Evolutionary conservation across 2,113 vertebrate genomes (phyloP).

Genomic region (Amphilophus citrinellus): DNA sequence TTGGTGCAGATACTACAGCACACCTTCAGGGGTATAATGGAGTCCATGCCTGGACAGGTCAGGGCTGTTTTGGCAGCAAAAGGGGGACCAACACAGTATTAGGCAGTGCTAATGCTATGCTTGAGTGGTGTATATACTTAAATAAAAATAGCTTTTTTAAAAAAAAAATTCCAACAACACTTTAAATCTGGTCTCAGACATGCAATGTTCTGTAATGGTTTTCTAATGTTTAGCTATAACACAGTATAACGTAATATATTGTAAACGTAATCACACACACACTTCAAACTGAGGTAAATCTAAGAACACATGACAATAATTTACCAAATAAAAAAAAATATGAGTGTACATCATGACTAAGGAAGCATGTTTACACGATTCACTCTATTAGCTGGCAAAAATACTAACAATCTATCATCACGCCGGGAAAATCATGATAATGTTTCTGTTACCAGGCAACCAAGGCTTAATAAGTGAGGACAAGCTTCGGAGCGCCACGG

Average conservation of each 20-base stretch:
- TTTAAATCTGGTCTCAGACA: not conserved
- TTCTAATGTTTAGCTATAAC: not conserved
- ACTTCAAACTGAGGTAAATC: not conserved
- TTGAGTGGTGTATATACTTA: no score
- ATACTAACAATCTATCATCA: slow-evolving; percentile 51
- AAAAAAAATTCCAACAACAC: not conserved
- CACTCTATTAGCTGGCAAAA: slow-evolving; percentile 39
- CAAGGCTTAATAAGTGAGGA: slow-evolving; percentile 57
- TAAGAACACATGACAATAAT: not conserved
- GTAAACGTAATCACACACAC: not conserved
- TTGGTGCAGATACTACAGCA: no score
- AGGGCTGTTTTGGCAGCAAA: no score
- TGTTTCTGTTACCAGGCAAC: slow-evolving; percentile 82
- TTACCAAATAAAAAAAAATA: not conserved
- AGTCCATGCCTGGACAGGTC: no score
- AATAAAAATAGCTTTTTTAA: no score
- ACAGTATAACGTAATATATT: not conserved
- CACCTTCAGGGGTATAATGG: no score
- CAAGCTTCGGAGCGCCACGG: slow-evolving; percentile 40
- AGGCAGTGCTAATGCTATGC: no score
- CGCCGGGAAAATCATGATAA: slow-evolving; percentile 44
- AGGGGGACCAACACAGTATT: no score
- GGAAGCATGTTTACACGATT: not conserved
- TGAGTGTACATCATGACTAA: slow-evolving; percentile 23
- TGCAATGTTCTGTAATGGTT: not conserved